Conservation (phyloP, 2,888 invertebrate species). For the Lepidocyrtinus sp. region DNA sequence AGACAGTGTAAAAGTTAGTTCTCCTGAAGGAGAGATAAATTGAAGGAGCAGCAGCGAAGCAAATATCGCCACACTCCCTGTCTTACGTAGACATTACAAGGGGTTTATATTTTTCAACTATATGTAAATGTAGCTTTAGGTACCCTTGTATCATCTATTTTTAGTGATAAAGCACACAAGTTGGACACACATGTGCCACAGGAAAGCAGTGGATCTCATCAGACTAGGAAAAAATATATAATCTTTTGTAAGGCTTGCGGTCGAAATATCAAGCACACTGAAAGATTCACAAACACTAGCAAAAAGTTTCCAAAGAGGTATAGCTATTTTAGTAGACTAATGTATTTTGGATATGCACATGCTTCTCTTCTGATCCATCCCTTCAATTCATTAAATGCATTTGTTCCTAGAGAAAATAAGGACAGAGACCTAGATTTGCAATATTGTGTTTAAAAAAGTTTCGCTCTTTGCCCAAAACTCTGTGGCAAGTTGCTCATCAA, state of each 20-base stretch:
- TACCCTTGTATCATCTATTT: neutral
- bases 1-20: neutral
- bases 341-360: neutral
- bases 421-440: slow-evolving; percentile 22
- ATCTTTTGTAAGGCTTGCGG: neutral
- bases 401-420: slow-evolving; percentile 24
- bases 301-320: neutral
- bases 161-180: neutral
- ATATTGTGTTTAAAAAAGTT: slow-evolving; percentile 17
- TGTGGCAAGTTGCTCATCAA: slow-evolving; percentile 1
- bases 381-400: neutral
- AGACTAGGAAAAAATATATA: neutral
- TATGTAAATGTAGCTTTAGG: neutral
- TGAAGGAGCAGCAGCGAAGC: neutral
- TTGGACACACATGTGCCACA: neutral
- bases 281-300: neutral
- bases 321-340: neutral
- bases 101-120: neutral
- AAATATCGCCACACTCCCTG: neutral
- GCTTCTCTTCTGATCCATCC: neutral
- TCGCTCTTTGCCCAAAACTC: neutral
- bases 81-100: neutral
- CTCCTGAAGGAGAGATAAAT: neutral
- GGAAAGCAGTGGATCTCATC: neutral
- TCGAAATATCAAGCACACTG: neutral